Evolutionary conservation across 2,113 vertebrate species (phyloP).

Genomic region (Hoplias malabaricus): DNA sequence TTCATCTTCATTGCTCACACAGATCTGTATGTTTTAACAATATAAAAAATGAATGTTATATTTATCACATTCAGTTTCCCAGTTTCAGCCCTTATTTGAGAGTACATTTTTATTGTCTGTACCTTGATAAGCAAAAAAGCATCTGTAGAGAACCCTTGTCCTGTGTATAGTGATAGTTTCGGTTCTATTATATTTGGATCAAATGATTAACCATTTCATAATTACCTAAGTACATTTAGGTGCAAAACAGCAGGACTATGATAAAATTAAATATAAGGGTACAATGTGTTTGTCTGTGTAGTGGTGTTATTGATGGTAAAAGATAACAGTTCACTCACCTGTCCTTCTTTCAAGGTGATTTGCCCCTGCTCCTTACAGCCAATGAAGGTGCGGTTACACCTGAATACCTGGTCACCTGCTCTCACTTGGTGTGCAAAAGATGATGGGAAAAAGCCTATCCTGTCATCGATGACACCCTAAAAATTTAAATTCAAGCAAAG

Average conservation of each 20-base stretch:
- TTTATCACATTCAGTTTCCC: neutral
- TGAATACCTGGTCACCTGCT: slow-evolving; percentile 84
- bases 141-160: too few species aligned
- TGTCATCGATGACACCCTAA: slow-evolving; percentile 90
- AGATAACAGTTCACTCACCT: slow-evolving; percentile 69
- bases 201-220: neutral
- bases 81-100: too few species aligned
- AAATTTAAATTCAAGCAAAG: neutral
- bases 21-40: slow-evolving; percentile 79
- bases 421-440: slow-evolving; percentile 88
- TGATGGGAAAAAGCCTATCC: slow-evolving; percentile 91
- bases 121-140: too few species aligned
- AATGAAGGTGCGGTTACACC: slow-evolving; percentile 87
- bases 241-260: too few species aligned
- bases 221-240: too few species aligned
- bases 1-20: slow-evolving; percentile 86
- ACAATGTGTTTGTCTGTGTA: too few species aligned
- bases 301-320: neutral
- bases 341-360: slow-evolving; percentile 93
- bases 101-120: too few species aligned
- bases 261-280: too few species aligned
- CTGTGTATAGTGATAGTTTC: too few species aligned
- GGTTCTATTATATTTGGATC: neutral
- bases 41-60: too few species aligned
- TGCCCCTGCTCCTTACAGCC: slow-evolving; percentile 95